Base-by-base conservation (phyloP, 2,888 invertebrate species). In the Ichneumoninae sp. region DNA sequence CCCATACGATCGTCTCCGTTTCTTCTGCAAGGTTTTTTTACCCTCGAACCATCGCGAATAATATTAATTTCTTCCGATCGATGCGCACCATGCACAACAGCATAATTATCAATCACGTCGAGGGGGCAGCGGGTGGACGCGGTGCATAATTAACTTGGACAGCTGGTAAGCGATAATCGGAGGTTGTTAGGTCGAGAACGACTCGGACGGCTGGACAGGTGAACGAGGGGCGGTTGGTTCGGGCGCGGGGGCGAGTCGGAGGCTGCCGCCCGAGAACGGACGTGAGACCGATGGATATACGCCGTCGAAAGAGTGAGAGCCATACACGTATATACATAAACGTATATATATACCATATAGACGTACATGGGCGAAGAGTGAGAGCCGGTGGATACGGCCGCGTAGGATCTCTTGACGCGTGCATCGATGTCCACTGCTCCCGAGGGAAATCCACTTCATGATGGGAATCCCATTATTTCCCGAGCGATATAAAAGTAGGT, bases 371-470 rank as follows among this genome's bases (percentile, higher is more conserved):
- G 10, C 40, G 44, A 26, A 68, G 76, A 80, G 72, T 57, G 68
- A 65, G 82, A 79, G 78, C 60, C 60, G 70, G 66, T 79, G 50
- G 78, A 78, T 75, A 81, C 80, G 84, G 47, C 30, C 68, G 76
- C 88, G 90, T 90, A 91, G 93, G 91, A 92, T 91, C 93, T 92
- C 88, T 87, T 83, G 86, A 86, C 86, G 86, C 86, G 86, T 86
- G 89, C 85, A 88, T 87, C 89, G 86, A 93, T 93, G 93, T 93
- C 92, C 93, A 91, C 90, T 89, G 90, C 88, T 92, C 93, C 92
- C 93, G 82, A 88, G 93, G 93, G 93, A 93, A 93, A 93, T 93
- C 93, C 93, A 93, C 93, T 93, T 93, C 93, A 93, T 93, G 93
- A 93, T 93, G 93, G 93, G 93, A 93, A 93, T 93, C 93, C 93